phyloP scores from a whole-genome alignment of 2,113 vertebrate genomes.

The Pantherophis guttatus region DNA sequence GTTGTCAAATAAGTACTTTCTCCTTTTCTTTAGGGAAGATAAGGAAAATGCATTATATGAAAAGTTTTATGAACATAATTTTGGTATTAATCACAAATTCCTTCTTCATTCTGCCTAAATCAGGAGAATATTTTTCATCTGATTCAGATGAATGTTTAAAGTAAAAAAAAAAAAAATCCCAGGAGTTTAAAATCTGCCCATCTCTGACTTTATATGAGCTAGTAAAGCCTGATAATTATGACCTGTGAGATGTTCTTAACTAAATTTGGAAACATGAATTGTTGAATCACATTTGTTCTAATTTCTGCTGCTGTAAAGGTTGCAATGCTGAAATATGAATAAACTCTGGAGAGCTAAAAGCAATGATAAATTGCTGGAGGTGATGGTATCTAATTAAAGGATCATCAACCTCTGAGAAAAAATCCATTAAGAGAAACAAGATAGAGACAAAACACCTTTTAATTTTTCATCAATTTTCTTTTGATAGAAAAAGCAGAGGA shows the following conservation, averaged over 20 bases:
- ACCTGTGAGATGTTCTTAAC: constrained; percentile 52
- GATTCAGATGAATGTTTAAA: not conserved
- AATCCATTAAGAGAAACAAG: constrained; percentile 29
- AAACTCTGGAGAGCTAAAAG: constrained; percentile 24
- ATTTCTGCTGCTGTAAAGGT: constrained; percentile 30
- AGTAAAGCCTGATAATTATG: constrained; percentile 57
- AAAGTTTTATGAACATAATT: not conserved
- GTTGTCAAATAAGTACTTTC: not conserved
- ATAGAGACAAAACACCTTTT: constrained; percentile 26
- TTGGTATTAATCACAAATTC: not conserved
- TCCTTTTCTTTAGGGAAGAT: not conserved
- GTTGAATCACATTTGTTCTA: constrained; percentile 41
- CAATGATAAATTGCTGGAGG: constrained; percentile 37
- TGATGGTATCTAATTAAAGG: constrained; percentile 42
- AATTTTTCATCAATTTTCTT: constrained; percentile 43
- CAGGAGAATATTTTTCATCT: not conserved
- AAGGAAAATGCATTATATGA: not conserved
- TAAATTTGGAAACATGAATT: constrained; percentile 47
- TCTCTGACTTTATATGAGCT: constrained; percentile 21
- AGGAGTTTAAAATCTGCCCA: not conserved
- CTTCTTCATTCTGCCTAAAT: not conserved
- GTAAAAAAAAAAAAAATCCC: not conserved
- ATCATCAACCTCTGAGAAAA: constrained; percentile 40
- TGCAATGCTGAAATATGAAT: constrained; percentile 35
- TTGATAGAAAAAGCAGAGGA: constrained; percentile 17